Conservation (phyloP, 2,113 vertebrate genomes). For the Panthera leo region DNA sequence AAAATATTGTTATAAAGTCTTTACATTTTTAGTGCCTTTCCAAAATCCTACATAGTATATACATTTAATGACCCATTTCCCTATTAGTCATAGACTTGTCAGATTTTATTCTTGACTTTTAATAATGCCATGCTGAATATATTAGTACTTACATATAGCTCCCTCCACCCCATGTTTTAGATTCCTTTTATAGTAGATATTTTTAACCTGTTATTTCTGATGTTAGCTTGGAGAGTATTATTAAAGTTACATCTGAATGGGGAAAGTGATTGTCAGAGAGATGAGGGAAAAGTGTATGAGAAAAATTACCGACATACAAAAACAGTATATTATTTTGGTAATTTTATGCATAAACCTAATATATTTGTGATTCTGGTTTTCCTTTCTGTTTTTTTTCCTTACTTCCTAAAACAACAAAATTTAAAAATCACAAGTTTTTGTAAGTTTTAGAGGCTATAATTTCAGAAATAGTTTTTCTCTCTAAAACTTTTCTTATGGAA, state of each 20-base stretch:
- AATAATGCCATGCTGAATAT: not conserved
- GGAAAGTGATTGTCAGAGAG: not conserved
- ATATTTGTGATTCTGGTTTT: conserved; percentile 23
- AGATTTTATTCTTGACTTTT: not conserved
- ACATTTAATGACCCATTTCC: not conserved
- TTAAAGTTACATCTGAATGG: not conserved
- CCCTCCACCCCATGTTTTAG: not conserved
- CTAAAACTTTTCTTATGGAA: not conserved
- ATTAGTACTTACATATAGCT: not conserved
- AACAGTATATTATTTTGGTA: not conserved
- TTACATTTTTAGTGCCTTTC: not conserved
- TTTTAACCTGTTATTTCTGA: not conserved
- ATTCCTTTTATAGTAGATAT: not conserved
- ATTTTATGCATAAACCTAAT: not conserved
- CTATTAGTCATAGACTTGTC: not conserved
- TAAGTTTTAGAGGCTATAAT: not conserved
- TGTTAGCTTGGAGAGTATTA: not conserved
- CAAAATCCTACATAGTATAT: not conserved
- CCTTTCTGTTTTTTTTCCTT: not conserved
- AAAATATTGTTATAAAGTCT: not conserved
- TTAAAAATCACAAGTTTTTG: not conserved
- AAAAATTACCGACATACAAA: not conserved
- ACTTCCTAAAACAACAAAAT: not conserved
- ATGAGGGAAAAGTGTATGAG: not conserved
- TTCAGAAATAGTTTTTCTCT: not conserved